Conservation (phyloP, 2,797 vertebrate genomes). For the Mallotus villosus region DNA sequence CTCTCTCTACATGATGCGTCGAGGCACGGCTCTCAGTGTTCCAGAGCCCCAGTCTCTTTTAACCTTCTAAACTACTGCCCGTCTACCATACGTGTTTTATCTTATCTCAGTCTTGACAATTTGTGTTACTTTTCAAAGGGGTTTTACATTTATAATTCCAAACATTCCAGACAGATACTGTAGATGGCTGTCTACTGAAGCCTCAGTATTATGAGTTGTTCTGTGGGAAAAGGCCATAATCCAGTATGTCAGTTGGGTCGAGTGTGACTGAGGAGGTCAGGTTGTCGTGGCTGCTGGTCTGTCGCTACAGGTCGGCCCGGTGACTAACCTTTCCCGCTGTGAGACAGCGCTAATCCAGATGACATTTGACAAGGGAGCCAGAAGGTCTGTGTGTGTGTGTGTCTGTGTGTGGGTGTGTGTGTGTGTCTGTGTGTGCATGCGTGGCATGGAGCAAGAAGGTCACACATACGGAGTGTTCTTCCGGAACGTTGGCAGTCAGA, state of each 20-base stretch:
- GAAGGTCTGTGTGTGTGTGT: background rate
- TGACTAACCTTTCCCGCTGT: background rate
- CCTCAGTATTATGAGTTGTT: background rate
- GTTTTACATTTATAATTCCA: too few species aligned
- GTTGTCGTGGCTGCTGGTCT: background rate
- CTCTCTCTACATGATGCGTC: background rate
- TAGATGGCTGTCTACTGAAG: background rate
- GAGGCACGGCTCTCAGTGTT: background rate
- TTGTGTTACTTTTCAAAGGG: too few species aligned
- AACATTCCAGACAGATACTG: background rate
- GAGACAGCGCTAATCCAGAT: background rate
- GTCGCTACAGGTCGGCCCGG: background rate
- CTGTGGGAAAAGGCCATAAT: background rate
- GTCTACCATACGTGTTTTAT: background rate
- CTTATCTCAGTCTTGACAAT: too few species aligned
- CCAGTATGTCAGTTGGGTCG: background rate
- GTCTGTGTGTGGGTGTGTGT: background rate
- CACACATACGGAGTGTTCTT: background rate
- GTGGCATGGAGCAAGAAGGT: background rate
- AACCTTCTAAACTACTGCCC: background rate
- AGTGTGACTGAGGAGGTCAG: background rate
- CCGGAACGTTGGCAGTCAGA: background rate
- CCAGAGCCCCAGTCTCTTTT: background rate
- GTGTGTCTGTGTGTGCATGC: background rate
- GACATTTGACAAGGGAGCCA: background rate